phyloP scores from a whole-genome alignment of 2,797 vertebrate species.

The Microctenopoma lineatum region DNA sequence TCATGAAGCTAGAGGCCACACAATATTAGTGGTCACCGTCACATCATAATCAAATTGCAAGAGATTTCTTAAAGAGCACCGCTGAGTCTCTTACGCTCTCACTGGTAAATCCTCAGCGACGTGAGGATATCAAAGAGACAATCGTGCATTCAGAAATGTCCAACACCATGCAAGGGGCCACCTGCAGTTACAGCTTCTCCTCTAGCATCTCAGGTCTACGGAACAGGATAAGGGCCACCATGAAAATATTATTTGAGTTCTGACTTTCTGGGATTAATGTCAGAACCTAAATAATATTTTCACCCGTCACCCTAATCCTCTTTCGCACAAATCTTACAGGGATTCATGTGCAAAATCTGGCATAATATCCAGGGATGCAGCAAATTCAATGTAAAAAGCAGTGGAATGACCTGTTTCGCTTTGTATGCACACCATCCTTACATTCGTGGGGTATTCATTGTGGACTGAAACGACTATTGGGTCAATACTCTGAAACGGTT shows the following conservation, averaged over 20 bases:
- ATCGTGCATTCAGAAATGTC: conserved; percentile 45
- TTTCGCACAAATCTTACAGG: neutral
- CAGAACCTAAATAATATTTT: too few species aligned
- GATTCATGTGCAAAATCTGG: conserved; percentile 41
- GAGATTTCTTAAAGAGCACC: conserved; percentile 54
- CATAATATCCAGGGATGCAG: conserved; percentile 58
- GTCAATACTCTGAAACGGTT: conserved; percentile 96
- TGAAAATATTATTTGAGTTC: too few species aligned
- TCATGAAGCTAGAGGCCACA: conserved; percentile 43
- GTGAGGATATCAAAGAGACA: conserved; percentile 35
- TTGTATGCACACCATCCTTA: conserved; percentile 87
- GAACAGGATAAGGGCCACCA: too few species aligned
- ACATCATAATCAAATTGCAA: conserved; percentile 12
- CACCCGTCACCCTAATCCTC: too few species aligned
- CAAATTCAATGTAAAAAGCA: conserved; percentile 76
- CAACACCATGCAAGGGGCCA: conserved; percentile 58
- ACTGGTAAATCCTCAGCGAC: conserved; percentile 57
- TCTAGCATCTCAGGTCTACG: conserved; percentile 28
- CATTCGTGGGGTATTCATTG: conserved; percentile 90
- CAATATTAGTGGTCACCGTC: neutral
- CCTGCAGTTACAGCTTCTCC: conserved; percentile 36
- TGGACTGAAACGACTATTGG: conserved; percentile 91
- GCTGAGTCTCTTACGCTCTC: conserved; percentile 37
- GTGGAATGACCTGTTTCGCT: conserved; percentile 77
- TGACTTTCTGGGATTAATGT: too few species aligned